Evolutionary conservation across 2,113 vertebrate species (phyloP).

Genomic region (Calyptomena viridis): DNA sequence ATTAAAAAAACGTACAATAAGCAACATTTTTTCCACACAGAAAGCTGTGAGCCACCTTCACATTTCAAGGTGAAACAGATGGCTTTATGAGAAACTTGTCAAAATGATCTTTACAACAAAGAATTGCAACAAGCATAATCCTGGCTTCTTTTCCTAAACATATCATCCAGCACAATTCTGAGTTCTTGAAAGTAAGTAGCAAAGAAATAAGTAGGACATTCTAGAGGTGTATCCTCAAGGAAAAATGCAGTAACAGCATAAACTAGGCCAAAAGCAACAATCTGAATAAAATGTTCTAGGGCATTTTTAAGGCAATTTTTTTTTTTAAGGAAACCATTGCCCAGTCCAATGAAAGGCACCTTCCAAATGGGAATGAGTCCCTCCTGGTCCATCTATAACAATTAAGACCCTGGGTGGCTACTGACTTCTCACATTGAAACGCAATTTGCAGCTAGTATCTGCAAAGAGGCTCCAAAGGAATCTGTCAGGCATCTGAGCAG

Average conservation of each 20-base stretch:
- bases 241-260: conserved; percentile 14
- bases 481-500: neutral
- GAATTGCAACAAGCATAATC: neutral
- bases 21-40: neutral
- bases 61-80: neutral
- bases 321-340: neutral
- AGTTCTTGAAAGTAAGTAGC: conserved; percentile 3
- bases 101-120: neutral
- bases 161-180: neutral
- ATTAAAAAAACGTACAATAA: neutral
- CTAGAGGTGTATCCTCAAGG: neutral
- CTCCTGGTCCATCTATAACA: neutral
- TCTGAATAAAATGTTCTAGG: neutral
- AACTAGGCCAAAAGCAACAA: conserved; percentile 39
- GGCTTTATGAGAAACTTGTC: neutral
- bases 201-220: conserved; percentile 40
- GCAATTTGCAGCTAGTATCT: neutral
- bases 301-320: neutral
- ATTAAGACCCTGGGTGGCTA: neutral
- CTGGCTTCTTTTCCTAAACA: neutral
- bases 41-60: neutral
- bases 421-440: neutral
- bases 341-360: neutral
- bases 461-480: neutral
- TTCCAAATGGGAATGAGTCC: neutral